Evolutionary conservation across 1,140 invertebrate genomes (phyloP).

Genomic region (Drosophila micromelanica): DNA sequence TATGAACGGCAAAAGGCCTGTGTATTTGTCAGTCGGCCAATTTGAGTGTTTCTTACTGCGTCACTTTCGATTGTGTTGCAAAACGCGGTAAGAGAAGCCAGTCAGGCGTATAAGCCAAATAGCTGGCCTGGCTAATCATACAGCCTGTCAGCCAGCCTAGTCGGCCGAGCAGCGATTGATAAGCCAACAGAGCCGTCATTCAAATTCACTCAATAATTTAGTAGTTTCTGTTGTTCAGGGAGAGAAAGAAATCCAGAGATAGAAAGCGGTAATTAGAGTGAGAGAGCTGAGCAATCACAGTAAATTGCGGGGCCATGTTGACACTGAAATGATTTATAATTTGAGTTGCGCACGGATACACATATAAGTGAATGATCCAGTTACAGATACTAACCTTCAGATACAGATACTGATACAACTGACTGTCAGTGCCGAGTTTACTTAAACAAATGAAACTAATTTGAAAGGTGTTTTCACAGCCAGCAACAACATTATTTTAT

Average conservation of each 20-base stretch:
- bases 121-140: constrained; percentile 19
- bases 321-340: constrained; percentile 58
- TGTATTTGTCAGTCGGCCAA: constrained; percentile 14
- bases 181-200: constrained; percentile 43
- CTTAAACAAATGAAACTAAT: constrained; percentile 62
- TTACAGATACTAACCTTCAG: constrained; percentile 8
- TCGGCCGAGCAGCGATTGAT: constrained; percentile 58
- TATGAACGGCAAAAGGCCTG: constrained; percentile 41
- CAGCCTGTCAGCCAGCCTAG: constrained; percentile 13
- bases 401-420: constrained; percentile 13
- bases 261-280: neutral
- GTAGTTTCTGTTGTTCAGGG: constrained; percentile 18
- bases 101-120: constrained; percentile 15
- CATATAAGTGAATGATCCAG: neutral
- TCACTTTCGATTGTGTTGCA: constrained; percentile 32
- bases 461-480: constrained; percentile 50
- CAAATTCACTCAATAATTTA: constrained; percentile 72
- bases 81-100: constrained; percentile 39
- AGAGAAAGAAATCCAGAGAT: neutral
- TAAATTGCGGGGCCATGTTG: constrained; percentile 21
- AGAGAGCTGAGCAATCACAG: constrained; percentile 34
- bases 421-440: constrained; percentile 29
- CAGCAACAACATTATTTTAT: constrained; percentile 38
- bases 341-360: constrained; percentile 25
- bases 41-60: constrained; percentile 21